Percentiles rank a stretch among this genome's conserved stretches.
phyloP scores from a whole-genome alignment of 1,140 invertebrate genomes.

The Leptopilina clavipes region DNA sequence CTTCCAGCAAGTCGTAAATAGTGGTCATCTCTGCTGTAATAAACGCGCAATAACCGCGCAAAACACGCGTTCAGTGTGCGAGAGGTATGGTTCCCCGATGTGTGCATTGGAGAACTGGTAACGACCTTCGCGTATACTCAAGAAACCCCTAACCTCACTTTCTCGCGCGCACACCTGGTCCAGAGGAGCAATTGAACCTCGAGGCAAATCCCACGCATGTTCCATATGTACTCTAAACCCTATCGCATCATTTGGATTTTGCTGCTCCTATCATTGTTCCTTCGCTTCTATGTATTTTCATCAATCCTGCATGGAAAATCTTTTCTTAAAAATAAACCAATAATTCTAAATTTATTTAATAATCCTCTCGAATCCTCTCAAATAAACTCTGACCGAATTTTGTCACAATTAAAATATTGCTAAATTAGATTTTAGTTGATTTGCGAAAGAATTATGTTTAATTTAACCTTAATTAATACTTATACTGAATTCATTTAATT shows the following conservation, averaged over 20 bases:
- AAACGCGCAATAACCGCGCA: slow-evolving; percentile 55
- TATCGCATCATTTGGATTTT: neutral
- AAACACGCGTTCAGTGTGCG: slow-evolving; percentile 49
- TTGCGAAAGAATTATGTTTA: too few relatives aligned
- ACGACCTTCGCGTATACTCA: slow-evolving; percentile 46
- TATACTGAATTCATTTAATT: too few relatives aligned
- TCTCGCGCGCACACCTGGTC: slow-evolving; percentile 17
- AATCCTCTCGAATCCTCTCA: too few relatives aligned
- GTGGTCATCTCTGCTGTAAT: slow-evolving; percentile 56
- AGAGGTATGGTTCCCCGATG: slow-evolving; percentile 42
- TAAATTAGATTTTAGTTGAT: too few relatives aligned
- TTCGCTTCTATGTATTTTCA: neutral
- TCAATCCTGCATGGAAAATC: too few relatives aligned
- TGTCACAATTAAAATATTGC: too few relatives aligned
- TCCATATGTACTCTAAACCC: slow-evolving; percentile 44
- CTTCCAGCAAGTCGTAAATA: slow-evolving; percentile 68
- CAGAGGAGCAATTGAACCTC: neutral
- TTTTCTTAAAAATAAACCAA: too few relatives aligned
- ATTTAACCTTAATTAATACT: too few relatives aligned
- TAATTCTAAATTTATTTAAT: too few relatives aligned
- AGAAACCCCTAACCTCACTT: slow-evolving; percentile 40
- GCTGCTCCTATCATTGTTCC: too few relatives aligned
- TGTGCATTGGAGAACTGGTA: slow-evolving; percentile 44
- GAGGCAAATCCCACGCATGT: slow-evolving; percentile 56
- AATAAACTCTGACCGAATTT: too few relatives aligned